A percentile compares a stretch with the other conserved stretches of the same genome.
Evolutionary conservation across 2,797 vertebrate genomes (phyloP).

Genomic region (Sebastes baramenuke): DNA sequence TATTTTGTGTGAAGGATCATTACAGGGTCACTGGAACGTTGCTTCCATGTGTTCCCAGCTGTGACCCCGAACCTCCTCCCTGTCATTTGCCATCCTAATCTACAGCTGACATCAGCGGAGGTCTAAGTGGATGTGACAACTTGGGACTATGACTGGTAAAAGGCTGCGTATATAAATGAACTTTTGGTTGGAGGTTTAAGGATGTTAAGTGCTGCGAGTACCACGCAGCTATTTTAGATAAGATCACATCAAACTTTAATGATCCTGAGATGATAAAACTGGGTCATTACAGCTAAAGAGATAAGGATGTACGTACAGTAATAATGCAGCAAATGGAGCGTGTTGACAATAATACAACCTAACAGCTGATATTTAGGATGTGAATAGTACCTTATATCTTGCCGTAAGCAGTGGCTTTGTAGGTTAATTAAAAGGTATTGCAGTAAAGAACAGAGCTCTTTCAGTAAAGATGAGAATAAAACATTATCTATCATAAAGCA

Average conservation of each 20-base stretch:
- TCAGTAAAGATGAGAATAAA: background rate
- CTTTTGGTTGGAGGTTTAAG: background rate
- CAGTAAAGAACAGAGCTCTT: background rate
- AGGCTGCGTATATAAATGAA: background rate
- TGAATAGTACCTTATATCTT: background rate
- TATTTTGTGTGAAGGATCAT: conserved; percentile 8
- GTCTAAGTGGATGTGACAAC: conserved; percentile 2
- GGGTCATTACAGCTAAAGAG: conserved; percentile 21
- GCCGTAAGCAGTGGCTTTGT: background rate
- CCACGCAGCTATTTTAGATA: conserved; percentile 18
- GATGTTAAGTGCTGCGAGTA: background rate
- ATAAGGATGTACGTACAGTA: conserved; percentile 16
- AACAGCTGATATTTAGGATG: background rate
- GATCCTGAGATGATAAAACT: conserved; percentile 34
- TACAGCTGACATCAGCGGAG: background rate
- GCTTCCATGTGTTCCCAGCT: background rate
- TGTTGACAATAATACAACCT: conserved; percentile 21
- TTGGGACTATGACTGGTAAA: background rate
- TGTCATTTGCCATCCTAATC: conserved; percentile 3
- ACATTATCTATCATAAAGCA: background rate
- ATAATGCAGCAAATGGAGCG: conserved; percentile 30
- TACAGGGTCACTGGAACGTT: conserved; percentile 6
- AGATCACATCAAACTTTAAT: conserved; percentile 56
- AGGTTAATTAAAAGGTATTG: background rate
- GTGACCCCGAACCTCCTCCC: conserved; percentile 14